These are phyloP conservation scores for Calameuta filiformis DNA, from an alignment of 2,888 invertebrate species.

Conservation along the genomic window DNA sequence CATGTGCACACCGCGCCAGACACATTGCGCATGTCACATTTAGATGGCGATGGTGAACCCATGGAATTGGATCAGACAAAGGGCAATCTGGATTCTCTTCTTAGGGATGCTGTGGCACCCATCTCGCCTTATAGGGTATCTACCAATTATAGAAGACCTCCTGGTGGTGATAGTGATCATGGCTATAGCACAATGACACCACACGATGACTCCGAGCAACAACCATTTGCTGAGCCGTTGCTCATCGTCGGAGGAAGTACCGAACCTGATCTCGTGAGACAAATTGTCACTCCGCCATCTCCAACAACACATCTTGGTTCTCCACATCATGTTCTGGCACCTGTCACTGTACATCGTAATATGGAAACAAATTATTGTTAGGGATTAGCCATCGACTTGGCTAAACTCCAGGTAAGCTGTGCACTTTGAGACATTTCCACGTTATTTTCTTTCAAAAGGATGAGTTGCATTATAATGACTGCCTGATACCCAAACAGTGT, in stretches of 20 bases:
- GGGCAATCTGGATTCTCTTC: conserved; percentile 73
- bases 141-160: conserved; percentile 81
- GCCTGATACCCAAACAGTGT: neutral
- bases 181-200: conserved; percentile 96
- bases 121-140: conserved; percentile 90
- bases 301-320: conserved; percentile 69
- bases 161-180: conserved; percentile 89
- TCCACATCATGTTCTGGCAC: conserved; percentile 78
- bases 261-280: conserved; percentile 44
- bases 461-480: neutral
- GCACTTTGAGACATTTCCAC: neutral
- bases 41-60: conserved; percentile 76
- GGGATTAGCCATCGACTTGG: neutral
- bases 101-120: conserved; percentile 75
- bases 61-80: conserved; percentile 58
- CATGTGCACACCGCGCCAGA: conserved; percentile 68
- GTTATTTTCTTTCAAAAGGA: neutral
- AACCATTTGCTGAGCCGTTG: conserved; percentile 73
- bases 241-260: conserved; percentile 53
- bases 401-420: neutral
- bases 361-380: conserved; percentile 81
- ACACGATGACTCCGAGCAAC: conserved; percentile 88
- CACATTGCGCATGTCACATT: conserved; percentile 78
- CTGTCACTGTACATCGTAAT: conserved; percentile 89
- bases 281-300: conserved; percentile 63